Evolutionary conservation across 2,888 invertebrate genomes (phyloP), one percentile per base, ranked within the genome.

Genomic region (Cyclophora punctaria): DNA sequence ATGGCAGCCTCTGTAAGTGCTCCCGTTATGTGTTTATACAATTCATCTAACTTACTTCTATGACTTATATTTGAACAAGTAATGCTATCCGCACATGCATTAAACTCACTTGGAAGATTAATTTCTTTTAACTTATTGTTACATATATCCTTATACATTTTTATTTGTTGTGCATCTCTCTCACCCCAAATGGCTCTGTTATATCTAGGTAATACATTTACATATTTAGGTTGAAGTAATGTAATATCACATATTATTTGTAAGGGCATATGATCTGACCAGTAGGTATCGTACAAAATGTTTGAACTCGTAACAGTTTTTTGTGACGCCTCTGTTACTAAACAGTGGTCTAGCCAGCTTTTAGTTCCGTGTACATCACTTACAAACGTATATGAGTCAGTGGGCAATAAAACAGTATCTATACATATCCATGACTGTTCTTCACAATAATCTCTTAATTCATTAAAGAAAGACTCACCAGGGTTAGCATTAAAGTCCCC

Each of bases 341-440:
- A n/a, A 46, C 58, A 57, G 35, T 55, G 59, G 41, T 60, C 57
- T 4, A 60, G 48, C 56, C 58, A 59, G 20, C 43, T 20, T n/a
- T 42, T 44, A 7, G 45, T 52, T 3, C 60, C 59, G 45, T 58
- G 49, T 5, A 54, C 56, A 5, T 57, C 58, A 51, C 59, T 56
- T 3, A 59, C 46, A 49, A 47, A 62, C 2, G 55, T 56, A 49
- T 49, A 58, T 34, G 50, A 48, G 4, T 41, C 41, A 6, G 7
- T 41, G 7, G 46, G 41, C 7, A 53, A 33, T 6, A 49, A 5
- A 0, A 54, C 50, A 3, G 48, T 7, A 44, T 59, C 59, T 5
- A 47, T 41, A 48, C 43, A 43, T 43, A 20, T 20, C 43, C 43
- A 43, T 3, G 7, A 43, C 20, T 43, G 43, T 20, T 43, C 43